These are phyloP conservation scores for Manis pentadactyla DNA, from an alignment of 2,797 vertebrate species.

Conservation along the genomic window DNA sequence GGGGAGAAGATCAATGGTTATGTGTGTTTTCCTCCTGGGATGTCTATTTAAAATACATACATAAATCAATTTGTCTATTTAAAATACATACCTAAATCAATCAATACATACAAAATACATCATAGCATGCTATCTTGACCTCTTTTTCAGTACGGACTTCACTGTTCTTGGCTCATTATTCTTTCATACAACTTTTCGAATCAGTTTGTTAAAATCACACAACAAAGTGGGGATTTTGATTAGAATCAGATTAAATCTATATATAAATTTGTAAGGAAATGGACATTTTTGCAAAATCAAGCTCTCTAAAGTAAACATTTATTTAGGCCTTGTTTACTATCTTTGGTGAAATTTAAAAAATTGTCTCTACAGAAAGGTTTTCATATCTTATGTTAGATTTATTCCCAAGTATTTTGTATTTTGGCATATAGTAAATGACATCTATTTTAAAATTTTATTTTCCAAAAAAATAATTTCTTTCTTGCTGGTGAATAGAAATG, in stretches of 20 bases:
- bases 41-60: not conserved
- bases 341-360: not conserved
- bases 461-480: not conserved
- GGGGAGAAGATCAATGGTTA: not conserved
- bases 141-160: not conserved
- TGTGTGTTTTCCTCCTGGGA: not conserved
- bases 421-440: not conserved
- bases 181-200: not conserved
- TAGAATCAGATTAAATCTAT: not conserved
- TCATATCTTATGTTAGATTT: not conserved
- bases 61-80: not conserved
- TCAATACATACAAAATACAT: too few relatives aligned
- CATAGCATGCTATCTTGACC: not conserved
- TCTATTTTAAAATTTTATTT: not conserved
- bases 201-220: not conserved
- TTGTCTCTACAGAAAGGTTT: not conserved
- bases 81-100: not conserved
- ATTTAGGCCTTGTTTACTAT: not conserved
- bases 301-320: not conserved
- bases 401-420: not conserved
- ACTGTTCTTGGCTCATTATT: not conserved
- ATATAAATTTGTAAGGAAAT: not conserved
- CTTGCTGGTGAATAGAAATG: not conserved
- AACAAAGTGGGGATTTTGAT: not conserved
- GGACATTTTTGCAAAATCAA: not conserved